A percentile compares a stretch with the other conserved stretches of the same genome.
phyloP scores from a whole-genome alignment of 2,113 vertebrate genomes.

The Panthera leo region DNA sequence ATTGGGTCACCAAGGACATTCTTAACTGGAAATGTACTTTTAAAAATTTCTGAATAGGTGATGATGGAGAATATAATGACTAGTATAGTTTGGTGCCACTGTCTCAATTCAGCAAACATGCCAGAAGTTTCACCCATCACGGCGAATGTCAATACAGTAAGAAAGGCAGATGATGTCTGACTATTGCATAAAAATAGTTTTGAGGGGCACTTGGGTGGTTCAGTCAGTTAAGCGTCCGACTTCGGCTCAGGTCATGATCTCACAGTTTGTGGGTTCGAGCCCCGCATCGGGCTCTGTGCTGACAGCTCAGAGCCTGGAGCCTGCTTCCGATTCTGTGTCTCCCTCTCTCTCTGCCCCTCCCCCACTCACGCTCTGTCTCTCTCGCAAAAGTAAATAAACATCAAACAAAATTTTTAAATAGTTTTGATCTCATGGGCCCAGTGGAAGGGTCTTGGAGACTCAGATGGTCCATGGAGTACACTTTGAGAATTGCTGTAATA shows the following conservation, averaged over 20 bases:
- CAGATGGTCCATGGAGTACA: not conserved
- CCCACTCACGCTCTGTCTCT: no score
- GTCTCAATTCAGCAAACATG: not conserved
- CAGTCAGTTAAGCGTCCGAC: no score
- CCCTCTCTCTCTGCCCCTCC: no score
- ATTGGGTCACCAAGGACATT: not conserved
- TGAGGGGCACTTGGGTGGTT: not conserved
- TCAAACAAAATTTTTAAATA: not conserved
- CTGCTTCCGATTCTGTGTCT: no score
- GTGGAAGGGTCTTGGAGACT: not conserved
- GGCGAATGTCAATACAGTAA: not conserved
- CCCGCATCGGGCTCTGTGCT: no score
- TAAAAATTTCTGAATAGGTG: not conserved
- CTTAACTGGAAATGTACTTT: not conserved
- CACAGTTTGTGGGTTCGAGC: no score
- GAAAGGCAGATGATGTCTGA: not conserved
- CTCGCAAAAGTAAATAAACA: no score
- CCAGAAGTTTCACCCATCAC: no score
- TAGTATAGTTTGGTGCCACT: no score
- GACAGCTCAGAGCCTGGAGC: no score
- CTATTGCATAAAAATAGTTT: not conserved
- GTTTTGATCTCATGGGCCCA: not conserved
- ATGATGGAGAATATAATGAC: not conserved
- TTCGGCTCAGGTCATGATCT: no score
- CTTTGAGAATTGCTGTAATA: not conserved